These are phyloP conservation scores for Ophraella communa DNA, from an alignment of 2,888 invertebrate genomes.

Conservation along the genomic window DNA sequence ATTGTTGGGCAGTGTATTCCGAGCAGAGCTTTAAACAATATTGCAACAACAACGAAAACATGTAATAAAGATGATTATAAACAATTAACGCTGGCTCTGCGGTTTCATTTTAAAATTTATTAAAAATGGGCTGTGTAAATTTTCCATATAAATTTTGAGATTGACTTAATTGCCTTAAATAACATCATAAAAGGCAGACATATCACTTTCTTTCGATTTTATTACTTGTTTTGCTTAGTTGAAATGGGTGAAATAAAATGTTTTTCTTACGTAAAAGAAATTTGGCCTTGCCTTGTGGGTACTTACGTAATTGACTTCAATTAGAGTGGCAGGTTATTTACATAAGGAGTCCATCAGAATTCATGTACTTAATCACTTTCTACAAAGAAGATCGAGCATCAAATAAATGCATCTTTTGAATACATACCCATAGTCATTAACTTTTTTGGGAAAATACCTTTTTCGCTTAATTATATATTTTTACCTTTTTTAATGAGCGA, in stretches of 20 bases:
- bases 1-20: no score
- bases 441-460: background rate
- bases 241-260: constrained; percentile 22
- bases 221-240: constrained; percentile 1
- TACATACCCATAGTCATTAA: background rate
- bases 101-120: background rate
- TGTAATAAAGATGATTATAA: background rate
- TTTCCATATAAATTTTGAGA: constrained; percentile 1
- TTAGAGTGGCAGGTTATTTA: constrained; percentile 22
- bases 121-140: background rate
- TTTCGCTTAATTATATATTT: background rate
- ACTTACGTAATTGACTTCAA: constrained; percentile 18
- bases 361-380: constrained; percentile 14
- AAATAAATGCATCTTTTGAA: constrained; percentile 1
- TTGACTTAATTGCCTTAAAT: constrained; percentile 8
- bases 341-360: constrained; percentile 20
- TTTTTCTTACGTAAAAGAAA: constrained; percentile 28
- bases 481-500: background rate
- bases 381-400: constrained; percentile 1
- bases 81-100: background rate
- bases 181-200: background rate
- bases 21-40: no score
- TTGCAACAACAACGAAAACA: no score
- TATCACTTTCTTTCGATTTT: constrained; percentile 9
- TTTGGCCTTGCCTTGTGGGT: constrained; percentile 30